Percentiles rank a stretch among this genome's conserved stretches.
Evolutionary conservation across 2,888 invertebrate species (phyloP).

Genomic region (Drymonia ruficornis): DNA sequence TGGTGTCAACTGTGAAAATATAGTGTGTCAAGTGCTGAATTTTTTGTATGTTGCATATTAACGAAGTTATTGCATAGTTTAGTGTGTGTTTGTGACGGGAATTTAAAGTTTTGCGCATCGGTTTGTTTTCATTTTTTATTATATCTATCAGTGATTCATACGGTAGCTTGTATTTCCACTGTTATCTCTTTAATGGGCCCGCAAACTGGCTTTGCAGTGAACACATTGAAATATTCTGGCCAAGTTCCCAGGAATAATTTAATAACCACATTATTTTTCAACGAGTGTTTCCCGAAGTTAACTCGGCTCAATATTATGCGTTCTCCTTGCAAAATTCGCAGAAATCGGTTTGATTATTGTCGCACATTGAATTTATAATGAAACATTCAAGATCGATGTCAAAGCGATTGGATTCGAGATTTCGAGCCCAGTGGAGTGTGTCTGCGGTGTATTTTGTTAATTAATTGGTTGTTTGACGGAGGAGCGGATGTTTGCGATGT

Average conservation of each 20-base stretch:
- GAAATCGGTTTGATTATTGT: constrained; percentile 4
- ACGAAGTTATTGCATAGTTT: constrained; percentile 38
- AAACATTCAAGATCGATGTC: constrained; percentile 17
- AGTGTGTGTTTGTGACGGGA: constrained; percentile 41
- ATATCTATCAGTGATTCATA: constrained; percentile 10
- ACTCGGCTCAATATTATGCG: not conserved
- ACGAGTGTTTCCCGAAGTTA: constrained; percentile 8
- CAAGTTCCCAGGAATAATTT: constrained; percentile 17
- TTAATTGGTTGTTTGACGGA: constrained; percentile 49
- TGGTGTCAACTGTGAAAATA: constrained; percentile 28
- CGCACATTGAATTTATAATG: constrained; percentile 12
- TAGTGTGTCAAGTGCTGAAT: constrained; percentile 41
- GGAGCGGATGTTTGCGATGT: constrained; percentile 37
- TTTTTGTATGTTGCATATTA: constrained; percentile 39
- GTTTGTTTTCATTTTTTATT: constrained; percentile 38
- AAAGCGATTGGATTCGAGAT: constrained; percentile 20
- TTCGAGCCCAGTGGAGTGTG: constrained; percentile 22
- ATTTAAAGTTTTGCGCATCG: constrained; percentile 51
- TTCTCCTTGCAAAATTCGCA: constrained; percentile 1
- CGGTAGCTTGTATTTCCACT: constrained; percentile 26
- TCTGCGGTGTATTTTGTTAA: constrained; percentile 40
- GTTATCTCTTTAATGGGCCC: not conserved
- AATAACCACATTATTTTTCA: constrained; percentile 14
- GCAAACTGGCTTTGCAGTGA: not conserved
- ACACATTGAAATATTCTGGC: constrained; percentile 18